These are phyloP conservation scores for Trichopria drosophilae DNA, from an alignment of 2,888 invertebrate species.

Conservation along the genomic window DNA sequence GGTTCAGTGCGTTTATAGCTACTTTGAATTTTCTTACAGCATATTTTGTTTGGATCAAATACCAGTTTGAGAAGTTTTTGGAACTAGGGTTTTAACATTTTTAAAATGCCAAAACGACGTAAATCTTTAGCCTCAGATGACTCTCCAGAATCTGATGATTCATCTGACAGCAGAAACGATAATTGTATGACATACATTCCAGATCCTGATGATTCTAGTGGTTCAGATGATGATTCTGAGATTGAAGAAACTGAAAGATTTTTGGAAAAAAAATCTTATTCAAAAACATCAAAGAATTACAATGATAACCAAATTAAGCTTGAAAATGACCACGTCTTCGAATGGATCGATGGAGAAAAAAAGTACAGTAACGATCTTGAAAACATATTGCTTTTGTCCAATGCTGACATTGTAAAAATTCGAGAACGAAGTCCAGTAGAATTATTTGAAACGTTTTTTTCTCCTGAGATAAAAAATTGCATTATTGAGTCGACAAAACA, in stretches of 20 bases:
- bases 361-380: constrained; percentile 10
- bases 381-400: constrained; percentile 17
- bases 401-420: too few species aligned
- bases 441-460: too few species aligned
- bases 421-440: too few species aligned
- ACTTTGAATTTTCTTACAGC: constrained; percentile 4
- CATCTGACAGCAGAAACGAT: constrained; percentile 19
- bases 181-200: constrained; percentile 12
- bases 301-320: constrained; percentile 24
- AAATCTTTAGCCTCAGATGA: constrained; percentile 4
- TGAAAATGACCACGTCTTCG: constrained; percentile 17
- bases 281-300: constrained; percentile 20
- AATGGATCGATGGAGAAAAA: constrained; percentile 28
- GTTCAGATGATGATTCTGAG: constrained; percentile 27
- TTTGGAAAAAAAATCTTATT: constrained; percentile 7
- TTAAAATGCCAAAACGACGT: constrained; percentile 2
- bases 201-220: constrained; percentile 28
- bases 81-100: too few species aligned
- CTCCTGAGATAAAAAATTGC: too few species aligned
- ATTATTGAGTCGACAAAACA: too few species aligned
- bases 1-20: constrained; percentile 1
- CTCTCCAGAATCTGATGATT: constrained; percentile 15
- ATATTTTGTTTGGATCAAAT: too few species aligned
- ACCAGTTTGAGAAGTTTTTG: too few species aligned
- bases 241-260: constrained; percentile 10